phyloP scores from a whole-genome alignment of 92 coral and sea anemone species.

The Actinostola sp. region DNA sequence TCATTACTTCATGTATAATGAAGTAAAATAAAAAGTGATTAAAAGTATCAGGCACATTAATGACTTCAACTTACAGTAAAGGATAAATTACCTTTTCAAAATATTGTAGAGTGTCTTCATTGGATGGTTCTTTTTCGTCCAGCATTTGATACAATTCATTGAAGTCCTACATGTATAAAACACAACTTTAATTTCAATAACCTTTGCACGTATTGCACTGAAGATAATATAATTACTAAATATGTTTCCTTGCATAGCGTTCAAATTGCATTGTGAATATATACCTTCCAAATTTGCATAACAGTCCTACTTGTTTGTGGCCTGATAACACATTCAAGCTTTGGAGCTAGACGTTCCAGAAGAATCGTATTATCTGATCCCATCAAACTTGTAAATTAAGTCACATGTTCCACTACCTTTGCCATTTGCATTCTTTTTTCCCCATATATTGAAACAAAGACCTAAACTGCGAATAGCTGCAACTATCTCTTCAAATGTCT shows the following conservation, averaged over 20 bases:
- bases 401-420: slow-evolving; percentile 63
- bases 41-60: background rate
- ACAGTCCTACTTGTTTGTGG: slow-evolving; percentile 41
- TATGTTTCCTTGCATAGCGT: slow-evolving; percentile 1
- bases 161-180: slow-evolving; percentile 37
- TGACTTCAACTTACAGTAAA: background rate
- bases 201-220: background rate
- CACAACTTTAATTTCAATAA: too few species aligned
- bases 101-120: slow-evolving; percentile 35
- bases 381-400: slow-evolving; percentile 68
- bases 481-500: slow-evolving; percentile 21
- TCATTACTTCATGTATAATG: background rate
- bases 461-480: slow-evolving; percentile 49
- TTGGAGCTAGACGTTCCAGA: slow-evolving; percentile 42
- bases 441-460: slow-evolving; percentile 48
- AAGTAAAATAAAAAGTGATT: background rate
- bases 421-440: slow-evolving; percentile 54
- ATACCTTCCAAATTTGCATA: too few species aligned
- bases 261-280: too few species aligned
- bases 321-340: slow-evolving; percentile 16
- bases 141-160: slow-evolving; percentile 40
- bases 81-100: slow-evolving; percentile 21
- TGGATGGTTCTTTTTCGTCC: slow-evolving; percentile 32
- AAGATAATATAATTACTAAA: background rate
- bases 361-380: slow-evolving; percentile 68